Base-by-base conservation (phyloP, 2,888 invertebrate genomes). In the Ramazzottius varieornatus region DNA sequence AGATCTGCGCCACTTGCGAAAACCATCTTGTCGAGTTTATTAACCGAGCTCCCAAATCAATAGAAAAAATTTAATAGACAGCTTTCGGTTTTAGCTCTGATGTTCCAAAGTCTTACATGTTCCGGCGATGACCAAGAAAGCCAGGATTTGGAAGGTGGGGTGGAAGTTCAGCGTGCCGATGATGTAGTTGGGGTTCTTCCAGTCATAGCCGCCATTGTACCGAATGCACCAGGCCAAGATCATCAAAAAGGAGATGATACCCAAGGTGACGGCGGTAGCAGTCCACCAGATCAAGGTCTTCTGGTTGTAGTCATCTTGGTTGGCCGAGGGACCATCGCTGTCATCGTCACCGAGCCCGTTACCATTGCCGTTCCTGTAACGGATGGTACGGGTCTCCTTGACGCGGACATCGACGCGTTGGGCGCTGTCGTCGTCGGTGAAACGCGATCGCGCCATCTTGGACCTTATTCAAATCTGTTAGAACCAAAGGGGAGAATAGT, bases 391-490 rank as follows among this genome's bases (percentile, higher is more conserved):
- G n/a, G n/a, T n/a, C n/a, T n/a, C n/a, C n/a, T n/a, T n/a, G 20
- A 54, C 54, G 29, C 54, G 54, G 54, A 54, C 54, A 54, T 54
- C 54, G 16, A 54, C 54, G n/a, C 54, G 54, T 29, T 54, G n/a
- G 54, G 29, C 13, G n/a, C 8, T 24, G 8, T 29, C 54, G 20
- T 54, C 29, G 29, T 54, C 4, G 54, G 54, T 16, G 29, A 54
- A 54, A 4, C 54, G 54, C 20, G 54, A 54, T 8, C 54, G 54
- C 4, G 54, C 54, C 54, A 54, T 54, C 29, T 24, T 40, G 20
- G n/a, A n/a, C n/a, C n/a, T n/a, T n/a, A n/a, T n/a, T n/a, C n/a
- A n/a, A n/a, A n/a, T n/a, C n/a, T n/a, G n/a, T n/a, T n/a, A n/a
- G n/a, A n/a, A n/a, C n/a, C n/a, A n/a, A n/a, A n/a, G n/a, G n/a